Evolutionary conservation across 2,888 invertebrate species (phyloP).

Genomic region (Amorpha juglandis): DNA sequence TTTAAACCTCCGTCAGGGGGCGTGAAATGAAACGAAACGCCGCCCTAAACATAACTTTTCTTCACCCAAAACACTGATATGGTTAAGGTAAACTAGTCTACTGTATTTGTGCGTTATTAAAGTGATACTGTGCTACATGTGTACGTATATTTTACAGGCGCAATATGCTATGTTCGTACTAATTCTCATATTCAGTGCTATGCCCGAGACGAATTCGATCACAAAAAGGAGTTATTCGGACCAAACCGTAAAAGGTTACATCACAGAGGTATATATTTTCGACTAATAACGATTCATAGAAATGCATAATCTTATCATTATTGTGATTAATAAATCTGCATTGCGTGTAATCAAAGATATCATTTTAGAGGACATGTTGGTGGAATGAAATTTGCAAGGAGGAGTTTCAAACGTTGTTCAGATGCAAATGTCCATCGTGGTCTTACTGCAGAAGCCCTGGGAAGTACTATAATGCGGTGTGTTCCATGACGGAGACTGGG

Average conservation of each 20-base stretch:
- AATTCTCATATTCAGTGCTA: slow-evolving; percentile 65
- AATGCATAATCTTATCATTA: background rate
- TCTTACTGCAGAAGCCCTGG: slow-evolving; percentile 95
- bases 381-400: slow-evolving; percentile 97
- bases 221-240: slow-evolving; percentile 90
- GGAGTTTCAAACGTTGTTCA: slow-evolving; percentile 93
- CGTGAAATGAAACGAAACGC: slow-evolving; percentile 62
- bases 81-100: slow-evolving; percentile 66
- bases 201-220: slow-evolving; percentile 67
- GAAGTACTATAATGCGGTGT: slow-evolving; percentile 94
- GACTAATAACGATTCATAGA: slow-evolving; percentile 17
- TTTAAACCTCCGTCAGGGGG: slow-evolving; percentile 54
- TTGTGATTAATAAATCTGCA: background rate
- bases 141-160: slow-evolving; percentile 57
- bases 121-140: slow-evolving; percentile 46
- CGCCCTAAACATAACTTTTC: slow-evolving; percentile 56
- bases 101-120: slow-evolving; percentile 33
- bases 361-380: slow-evolving; percentile 92
- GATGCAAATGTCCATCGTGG: slow-evolving; percentile 95
- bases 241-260: slow-evolving; percentile 91
- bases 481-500: slow-evolving; percentile 95
- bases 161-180: slow-evolving; percentile 68
- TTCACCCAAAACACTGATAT: slow-evolving; percentile 68
- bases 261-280: slow-evolving; percentile 88
- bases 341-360: slow-evolving; percentile 5